Base-by-base conservation (phyloP, 2,797 vertebrate species). In the Falco naumanni region DNA sequence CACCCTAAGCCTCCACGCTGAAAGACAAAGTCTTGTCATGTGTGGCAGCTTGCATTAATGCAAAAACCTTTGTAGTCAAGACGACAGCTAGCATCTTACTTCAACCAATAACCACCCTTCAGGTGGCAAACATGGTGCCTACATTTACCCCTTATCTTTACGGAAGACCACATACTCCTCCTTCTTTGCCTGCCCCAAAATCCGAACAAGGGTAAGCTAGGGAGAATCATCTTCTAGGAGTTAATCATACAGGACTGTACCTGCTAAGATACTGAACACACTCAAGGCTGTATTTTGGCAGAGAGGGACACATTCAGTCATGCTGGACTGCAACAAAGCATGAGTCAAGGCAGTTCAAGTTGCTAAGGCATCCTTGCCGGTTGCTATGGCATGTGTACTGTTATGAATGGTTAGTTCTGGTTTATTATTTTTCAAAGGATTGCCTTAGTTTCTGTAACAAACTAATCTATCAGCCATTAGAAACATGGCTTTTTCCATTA, bases 301-400 rank as follows among this genome's bases (percentile, higher is more conserved):
- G 79, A 89, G 65, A 43, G 10, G 78, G 59, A 89, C 29, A 50
- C n/a, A 47, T 43, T 83, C 64, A 95, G 66, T 48, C 51, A 53
- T 15, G 16, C 59, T 7, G 19, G 34, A 31, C 50, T 86, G 68
- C 69, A 87, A 68, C 33, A 77, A 90, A 94, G 77, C 85, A 48
- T 5, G 19, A 91, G 51, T 45, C 41, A 66, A 91, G 26, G 2
- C 83, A 89, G 43, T 63, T 63, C 70, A 76, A 72, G 83, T 70
- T 94, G 84, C 91, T 88, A 84, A 82, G 76, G 65, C 61, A 95
- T 37, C 70, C 50, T 78, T 43, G 41, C 66, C 83, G 87, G 87
- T 96, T 97, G 94, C 89, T 94, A 95, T 41, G 84, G 90, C 31
- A 89, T 11, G 56, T 26, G 72, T 48, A 43, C 24, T 47, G 29